phyloP scores from a whole-genome alignment of 2,888 invertebrate species.

The Chrysolina oricalcia region DNA sequence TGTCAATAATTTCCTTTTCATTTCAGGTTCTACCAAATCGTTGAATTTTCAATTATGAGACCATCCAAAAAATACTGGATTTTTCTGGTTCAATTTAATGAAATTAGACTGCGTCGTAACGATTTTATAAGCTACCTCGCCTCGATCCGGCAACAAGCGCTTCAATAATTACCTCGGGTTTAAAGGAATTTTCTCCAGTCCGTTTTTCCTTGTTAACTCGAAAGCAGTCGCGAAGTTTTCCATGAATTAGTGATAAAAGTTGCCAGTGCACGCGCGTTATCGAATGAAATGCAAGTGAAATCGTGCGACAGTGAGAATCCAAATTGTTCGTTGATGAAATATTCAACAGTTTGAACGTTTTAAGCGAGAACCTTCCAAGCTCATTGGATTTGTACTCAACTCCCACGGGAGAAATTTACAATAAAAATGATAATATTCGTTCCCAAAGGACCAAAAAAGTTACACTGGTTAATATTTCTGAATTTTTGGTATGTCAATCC shows the following conservation, averaged over 20 bases:
- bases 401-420: no score
- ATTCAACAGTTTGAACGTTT: not conserved
- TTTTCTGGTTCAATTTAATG: not conserved
- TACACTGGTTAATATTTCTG: no score
- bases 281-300: not conserved
- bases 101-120: not conserved
- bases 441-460: no score
- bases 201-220: not conserved
- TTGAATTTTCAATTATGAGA: no score
- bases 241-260: not conserved
- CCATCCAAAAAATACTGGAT: not conserved
- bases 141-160: not conserved
- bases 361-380: not conserved
- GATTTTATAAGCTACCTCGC: not conserved
- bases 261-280: not conserved
- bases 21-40: no score
- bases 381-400: no score
- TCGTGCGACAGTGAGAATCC: not conserved
- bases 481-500: no score
- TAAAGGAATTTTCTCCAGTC: not conserved
- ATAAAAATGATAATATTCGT: no score
- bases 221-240: not conserved
- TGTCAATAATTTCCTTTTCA: no score
- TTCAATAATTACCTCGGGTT: conserved; percentile 5
- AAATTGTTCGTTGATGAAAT: not conserved